These are phyloP conservation scores for Mamestra configurata DNA, from an alignment of 1,140 invertebrate genomes.

Conservation along the genomic window DNA sequence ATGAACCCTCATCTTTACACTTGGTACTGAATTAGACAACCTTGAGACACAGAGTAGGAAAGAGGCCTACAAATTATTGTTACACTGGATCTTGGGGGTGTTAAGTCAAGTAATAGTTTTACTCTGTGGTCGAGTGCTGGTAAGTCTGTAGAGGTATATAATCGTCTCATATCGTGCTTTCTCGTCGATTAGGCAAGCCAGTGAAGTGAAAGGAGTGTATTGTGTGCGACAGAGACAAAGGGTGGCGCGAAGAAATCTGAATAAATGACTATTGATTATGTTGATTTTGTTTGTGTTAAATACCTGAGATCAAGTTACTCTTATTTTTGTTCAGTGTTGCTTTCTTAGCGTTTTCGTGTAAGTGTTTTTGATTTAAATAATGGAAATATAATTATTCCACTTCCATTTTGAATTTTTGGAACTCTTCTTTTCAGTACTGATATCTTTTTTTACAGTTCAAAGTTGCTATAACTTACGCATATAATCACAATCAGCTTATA, in stretches of 20 bases:
- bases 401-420: not conserved
- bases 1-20: conserved; percentile 48
- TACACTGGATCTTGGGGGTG: not conserved
- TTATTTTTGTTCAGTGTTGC: conserved; percentile 12
- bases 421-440: not conserved
- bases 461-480: no score
- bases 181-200: conserved; percentile 64
- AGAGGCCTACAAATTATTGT: not conserved
- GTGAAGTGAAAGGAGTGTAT: conserved; percentile 63
- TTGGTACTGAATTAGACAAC: conserved; percentile 10
- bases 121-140: conserved; percentile 51
- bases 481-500: no score
- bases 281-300: conserved; percentile 48
- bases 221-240: conserved; percentile 61
- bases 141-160: conserved; percentile 56
- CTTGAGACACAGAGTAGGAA: conserved; percentile 32
- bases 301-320: conserved; percentile 11
- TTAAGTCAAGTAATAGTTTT: not conserved
- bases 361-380: not conserved
- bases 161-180: conserved; percentile 68
- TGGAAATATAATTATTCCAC: not conserved
- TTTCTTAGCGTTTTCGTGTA: not conserved
- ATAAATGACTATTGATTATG: conserved; percentile 58
- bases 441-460: not conserved
- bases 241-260: conserved; percentile 55